Evolutionary conservation across 2,797 vertebrate species (phyloP).

Genomic region (Sternarchorhynchus goeldii): DNA sequence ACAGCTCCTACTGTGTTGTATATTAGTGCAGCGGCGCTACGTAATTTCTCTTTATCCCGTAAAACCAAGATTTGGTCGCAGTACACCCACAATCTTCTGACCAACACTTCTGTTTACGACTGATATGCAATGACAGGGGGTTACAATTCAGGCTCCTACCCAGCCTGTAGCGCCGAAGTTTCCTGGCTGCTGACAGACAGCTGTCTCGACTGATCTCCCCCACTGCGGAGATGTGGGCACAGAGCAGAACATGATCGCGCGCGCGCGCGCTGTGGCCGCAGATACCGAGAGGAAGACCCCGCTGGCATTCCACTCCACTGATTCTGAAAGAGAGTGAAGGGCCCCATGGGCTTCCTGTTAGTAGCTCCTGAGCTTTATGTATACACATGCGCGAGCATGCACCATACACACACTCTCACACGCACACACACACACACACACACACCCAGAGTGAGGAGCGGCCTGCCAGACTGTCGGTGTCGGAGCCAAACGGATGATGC

Average conservation of each 20-base stretch:
- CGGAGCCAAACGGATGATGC: slow-evolving; percentile 40
- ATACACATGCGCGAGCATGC: no score
- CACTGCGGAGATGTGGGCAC: slow-evolving; percentile 41
- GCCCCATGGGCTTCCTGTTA: slow-evolving; percentile 33
- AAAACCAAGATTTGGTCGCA: slow-evolving; percentile 1
- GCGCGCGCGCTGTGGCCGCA: slow-evolving; percentile 14
- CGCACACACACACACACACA: slow-evolving; percentile 27
- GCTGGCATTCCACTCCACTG: slow-evolving; percentile 32
- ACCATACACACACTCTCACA: neutral
- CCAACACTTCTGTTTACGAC: slow-evolving; percentile 17
- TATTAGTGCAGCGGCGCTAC: neutral
- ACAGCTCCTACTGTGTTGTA: neutral
- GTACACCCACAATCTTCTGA: slow-evolving; percentile 6
- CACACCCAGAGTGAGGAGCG: slow-evolving; percentile 14
- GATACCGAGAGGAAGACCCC: slow-evolving; percentile 39
- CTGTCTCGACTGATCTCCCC: slow-evolving; percentile 46
- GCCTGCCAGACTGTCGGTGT: slow-evolving; percentile 43
- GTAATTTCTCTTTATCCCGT: no score
- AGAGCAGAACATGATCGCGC: slow-evolving; percentile 47
- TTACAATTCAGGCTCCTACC: slow-evolving; percentile 40
- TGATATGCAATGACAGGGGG: slow-evolving; percentile 51
- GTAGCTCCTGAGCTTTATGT: neutral
- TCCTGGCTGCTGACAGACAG: slow-evolving; percentile 49
- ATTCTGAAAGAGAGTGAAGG: slow-evolving; percentile 30
- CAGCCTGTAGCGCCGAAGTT: slow-evolving; percentile 24